phyloP scores from a whole-genome alignment of 2,797 vertebrate species.

The Bradypus variegatus region DNA sequence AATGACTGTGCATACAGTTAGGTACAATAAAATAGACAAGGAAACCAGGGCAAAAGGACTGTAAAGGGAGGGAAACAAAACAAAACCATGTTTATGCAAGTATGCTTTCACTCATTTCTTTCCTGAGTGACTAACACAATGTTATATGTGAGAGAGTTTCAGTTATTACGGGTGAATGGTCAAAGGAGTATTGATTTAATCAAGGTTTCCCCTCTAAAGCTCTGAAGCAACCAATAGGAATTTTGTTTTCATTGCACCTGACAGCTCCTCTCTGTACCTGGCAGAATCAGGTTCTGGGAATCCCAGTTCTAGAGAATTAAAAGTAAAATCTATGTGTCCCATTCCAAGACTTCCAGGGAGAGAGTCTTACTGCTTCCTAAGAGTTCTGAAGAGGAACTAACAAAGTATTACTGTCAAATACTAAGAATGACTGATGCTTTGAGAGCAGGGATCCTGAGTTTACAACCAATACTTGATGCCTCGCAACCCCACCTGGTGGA shows the following conservation, averaged over 20 bases:
- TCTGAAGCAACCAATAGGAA: background rate
- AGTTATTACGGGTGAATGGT: background rate
- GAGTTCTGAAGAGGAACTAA: background rate
- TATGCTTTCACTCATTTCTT: background rate
- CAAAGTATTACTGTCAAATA: no score
- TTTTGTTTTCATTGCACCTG: constrained; percentile 13
- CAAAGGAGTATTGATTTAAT: constrained; percentile 5
- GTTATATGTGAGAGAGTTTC: background rate
- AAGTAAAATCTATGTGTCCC: background rate
- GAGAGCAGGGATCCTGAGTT: background rate
- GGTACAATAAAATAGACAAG: background rate
- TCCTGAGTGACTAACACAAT: background rate
- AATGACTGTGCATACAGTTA: background rate
- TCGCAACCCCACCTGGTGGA: constrained; percentile 56
- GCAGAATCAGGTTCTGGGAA: background rate
- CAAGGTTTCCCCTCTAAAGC: background rate
- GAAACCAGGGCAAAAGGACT: background rate
- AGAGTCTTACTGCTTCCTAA: background rate
- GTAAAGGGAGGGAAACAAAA: background rate
- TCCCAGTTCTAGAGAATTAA: background rate
- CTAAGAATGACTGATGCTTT: background rate
- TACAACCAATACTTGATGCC: background rate
- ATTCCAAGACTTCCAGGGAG: background rate
- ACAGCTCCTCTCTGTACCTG: background rate
- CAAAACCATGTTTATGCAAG: background rate